Percentiles rank a stretch among this genome's conserved stretches.
Evolutionary conservation across 2,113 vertebrate species (phyloP).

Genomic region (Pelusios castaneus): DNA sequence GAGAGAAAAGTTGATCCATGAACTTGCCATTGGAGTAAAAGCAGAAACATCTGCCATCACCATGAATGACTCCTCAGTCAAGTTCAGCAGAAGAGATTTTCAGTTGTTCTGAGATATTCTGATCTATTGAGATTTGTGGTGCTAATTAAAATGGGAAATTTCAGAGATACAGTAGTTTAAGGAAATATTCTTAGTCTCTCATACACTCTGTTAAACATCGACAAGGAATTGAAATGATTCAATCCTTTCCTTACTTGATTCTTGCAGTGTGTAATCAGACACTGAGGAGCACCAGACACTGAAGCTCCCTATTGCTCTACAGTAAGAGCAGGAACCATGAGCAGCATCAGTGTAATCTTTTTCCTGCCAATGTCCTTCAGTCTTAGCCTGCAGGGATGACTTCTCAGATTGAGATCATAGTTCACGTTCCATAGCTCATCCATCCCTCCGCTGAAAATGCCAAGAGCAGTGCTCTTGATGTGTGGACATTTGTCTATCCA

Average conservation of each 20-base stretch:
- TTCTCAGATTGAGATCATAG: not conserved
- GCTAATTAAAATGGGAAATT: not conserved
- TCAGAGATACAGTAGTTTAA: not conserved
- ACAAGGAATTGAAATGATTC: not conserved
- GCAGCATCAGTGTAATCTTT: not conserved
- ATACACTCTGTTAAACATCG: not conserved
- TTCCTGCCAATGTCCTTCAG: not conserved
- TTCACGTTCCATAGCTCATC: not conserved
- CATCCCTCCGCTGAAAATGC: not conserved
- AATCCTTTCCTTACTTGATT: not conserved
- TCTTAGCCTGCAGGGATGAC: not conserved
- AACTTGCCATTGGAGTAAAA: not conserved
- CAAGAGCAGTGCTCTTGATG: not conserved
- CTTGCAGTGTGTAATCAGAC: not conserved
- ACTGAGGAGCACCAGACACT: not conserved
- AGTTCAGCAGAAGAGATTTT: not conserved
- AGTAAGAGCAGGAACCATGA: not conserved
- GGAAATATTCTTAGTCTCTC: not conserved
- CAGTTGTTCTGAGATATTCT: not conserved
- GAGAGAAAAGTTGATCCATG: not conserved
- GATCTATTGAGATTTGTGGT: not conserved
- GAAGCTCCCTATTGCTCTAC: not conserved
- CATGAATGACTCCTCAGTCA: not conserved
- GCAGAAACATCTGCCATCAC: rapidly evolving
- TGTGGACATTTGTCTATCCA: not conserved